phyloP scores from a whole-genome alignment of 2,113 vertebrate genomes.

The Harpagus bidentatus region DNA sequence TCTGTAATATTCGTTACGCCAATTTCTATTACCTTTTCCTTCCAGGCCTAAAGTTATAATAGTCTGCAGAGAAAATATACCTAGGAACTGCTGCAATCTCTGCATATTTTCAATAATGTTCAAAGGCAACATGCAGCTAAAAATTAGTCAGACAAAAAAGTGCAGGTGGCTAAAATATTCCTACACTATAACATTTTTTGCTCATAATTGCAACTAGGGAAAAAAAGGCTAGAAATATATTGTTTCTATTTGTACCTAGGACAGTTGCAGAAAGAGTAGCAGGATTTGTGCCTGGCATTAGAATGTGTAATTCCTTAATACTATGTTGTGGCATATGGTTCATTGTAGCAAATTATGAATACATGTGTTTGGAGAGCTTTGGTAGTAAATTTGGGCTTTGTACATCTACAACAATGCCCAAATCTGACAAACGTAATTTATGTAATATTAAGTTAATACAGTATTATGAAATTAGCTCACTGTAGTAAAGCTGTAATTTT shows the following conservation, averaged over 20 bases:
- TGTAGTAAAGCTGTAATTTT: constrained; percentile 78
- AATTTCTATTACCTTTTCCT: constrained; percentile 48
- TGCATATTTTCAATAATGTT: constrained; percentile 3
- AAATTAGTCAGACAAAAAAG: constrained; percentile 55
- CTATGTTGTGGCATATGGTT: constrained; percentile 63
- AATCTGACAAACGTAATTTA: constrained; percentile 76
- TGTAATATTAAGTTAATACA: constrained; percentile 78
- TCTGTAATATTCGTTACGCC: not conserved
- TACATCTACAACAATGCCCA: constrained; percentile 65
- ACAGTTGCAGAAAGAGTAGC: constrained; percentile 45
- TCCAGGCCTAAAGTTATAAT: constrained; percentile 56
- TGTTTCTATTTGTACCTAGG: constrained; percentile 75
- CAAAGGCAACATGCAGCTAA: constrained; percentile 44
- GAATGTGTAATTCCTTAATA: constrained; percentile 74
- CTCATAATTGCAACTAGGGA: constrained; percentile 66
- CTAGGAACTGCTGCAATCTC: not conserved
- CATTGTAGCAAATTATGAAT: constrained; percentile 71
- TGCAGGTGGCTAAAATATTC: constrained; percentile 75
- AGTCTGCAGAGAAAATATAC: constrained; percentile 16
- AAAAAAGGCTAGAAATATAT: constrained; percentile 70
- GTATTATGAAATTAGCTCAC: constrained; percentile 79
- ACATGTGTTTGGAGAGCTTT: constrained; percentile 67
- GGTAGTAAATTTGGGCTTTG: constrained; percentile 74
- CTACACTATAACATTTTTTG: constrained; percentile 53
- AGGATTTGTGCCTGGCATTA: constrained; percentile 65